A percentile compares a stretch with the other conserved stretches of the same genome.
Conservation (phyloP, 2,888 invertebrate species). For the Caenorhabditis afra region DNA sequence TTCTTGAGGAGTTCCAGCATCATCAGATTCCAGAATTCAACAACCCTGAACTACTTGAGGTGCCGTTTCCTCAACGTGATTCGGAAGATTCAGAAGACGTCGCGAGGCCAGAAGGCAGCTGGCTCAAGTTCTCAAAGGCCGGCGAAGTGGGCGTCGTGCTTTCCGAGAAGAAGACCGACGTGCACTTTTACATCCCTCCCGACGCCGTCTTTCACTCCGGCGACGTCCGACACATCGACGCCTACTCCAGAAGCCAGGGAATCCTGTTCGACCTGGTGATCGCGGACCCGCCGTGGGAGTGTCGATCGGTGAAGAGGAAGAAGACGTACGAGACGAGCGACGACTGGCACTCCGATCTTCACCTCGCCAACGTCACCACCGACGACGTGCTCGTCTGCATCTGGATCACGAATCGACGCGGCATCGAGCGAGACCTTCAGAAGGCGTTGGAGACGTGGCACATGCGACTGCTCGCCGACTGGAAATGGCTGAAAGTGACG, state of each 20-base stretch:
- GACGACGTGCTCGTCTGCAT: constrained; percentile 87
- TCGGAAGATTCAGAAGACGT: too few relatives aligned
- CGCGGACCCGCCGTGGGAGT: constrained; percentile 96
- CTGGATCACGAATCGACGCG: constrained; percentile 91
- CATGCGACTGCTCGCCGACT: constrained; percentile 83
- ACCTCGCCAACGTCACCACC: constrained; percentile 84
- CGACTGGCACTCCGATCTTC: constrained; percentile 86
- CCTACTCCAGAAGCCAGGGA: constrained; percentile 44
- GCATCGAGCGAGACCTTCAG: constrained; percentile 83
- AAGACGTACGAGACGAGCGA: constrained; percentile 87
- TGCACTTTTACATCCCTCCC: constrained; percentile 45
- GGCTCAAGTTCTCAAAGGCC: too few relatives aligned
- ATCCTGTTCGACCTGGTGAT: constrained; percentile 87
- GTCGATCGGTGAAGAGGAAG: constrained; percentile 90
- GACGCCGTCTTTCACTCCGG: constrained; percentile 55
- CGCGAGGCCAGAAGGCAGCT: too few relatives aligned
- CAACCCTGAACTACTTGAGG: too few relatives aligned
- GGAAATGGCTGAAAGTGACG: constrained; percentile 91
- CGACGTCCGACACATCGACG: constrained; percentile 40
- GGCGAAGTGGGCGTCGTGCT: background rate
- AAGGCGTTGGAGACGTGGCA: constrained; percentile 88
- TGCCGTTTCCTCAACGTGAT: too few relatives aligned
- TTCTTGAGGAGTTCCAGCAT: background rate
- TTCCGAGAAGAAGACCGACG: background rate
- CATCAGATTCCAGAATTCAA: constrained; percentile 14